phyloP scores from a whole-genome alignment of 2,797 vertebrate species.

The Tokudaia tokunoshimensis region DNA sequence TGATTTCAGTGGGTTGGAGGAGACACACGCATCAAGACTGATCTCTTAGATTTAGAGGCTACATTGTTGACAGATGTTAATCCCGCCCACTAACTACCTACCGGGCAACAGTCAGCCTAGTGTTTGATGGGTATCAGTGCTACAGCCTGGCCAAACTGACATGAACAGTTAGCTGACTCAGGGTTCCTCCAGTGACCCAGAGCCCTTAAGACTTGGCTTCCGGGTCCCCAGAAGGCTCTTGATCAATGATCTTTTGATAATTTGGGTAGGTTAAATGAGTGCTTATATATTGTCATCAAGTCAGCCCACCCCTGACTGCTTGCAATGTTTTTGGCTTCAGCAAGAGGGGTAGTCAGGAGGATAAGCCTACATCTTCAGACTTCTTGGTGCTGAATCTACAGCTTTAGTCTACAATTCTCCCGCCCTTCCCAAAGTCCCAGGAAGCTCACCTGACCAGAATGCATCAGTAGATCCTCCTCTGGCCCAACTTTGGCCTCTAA shows the following conservation, averaged over 20 bases:
- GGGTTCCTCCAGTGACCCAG: background rate
- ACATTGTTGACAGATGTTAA: background rate
- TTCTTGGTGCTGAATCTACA: background rate
- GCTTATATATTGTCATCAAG: background rate
- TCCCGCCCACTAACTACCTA: background rate
- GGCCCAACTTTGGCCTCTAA: background rate
- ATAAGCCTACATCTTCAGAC: background rate
- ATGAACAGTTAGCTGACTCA: background rate
- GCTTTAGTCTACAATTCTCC: background rate
- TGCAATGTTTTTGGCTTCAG: background rate
- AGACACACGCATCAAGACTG: background rate
- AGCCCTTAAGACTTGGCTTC: background rate
- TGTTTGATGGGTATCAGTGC: fast-evolving
- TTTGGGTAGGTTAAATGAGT: background rate
- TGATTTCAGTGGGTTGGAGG: background rate
- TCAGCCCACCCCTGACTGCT: background rate
- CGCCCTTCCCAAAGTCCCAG: background rate
- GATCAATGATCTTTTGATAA: background rate
- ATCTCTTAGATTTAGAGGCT: background rate
- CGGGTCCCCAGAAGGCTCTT: background rate
- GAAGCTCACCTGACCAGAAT: background rate
- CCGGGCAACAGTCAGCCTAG: background rate
- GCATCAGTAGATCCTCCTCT: background rate
- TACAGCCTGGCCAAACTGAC: background rate
- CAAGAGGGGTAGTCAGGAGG: background rate